Evolutionary conservation across 2,113 vertebrate species (phyloP).

Genomic region (Peromyscus leucopus): DNA sequence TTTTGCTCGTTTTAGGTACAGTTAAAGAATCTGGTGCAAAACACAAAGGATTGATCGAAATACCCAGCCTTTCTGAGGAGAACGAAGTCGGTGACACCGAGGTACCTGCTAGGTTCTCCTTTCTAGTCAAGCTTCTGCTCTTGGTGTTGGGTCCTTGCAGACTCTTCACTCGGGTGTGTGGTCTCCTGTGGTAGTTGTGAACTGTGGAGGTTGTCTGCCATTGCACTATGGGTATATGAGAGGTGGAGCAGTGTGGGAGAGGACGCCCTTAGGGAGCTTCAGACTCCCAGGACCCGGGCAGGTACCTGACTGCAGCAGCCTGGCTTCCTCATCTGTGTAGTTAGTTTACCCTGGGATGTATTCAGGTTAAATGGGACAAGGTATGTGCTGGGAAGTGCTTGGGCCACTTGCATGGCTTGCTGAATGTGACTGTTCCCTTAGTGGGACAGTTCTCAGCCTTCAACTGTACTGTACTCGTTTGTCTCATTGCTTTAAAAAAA

Average conservation of each 20-base stretch:
- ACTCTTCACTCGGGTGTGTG: not conserved
- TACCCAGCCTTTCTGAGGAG: constrained; percentile 89
- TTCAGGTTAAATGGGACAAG: not conserved
- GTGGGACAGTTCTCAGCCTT: not conserved
- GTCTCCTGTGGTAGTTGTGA: not conserved
- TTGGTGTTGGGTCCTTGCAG: not conserved
- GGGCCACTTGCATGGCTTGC: not conserved
- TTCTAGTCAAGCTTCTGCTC: not conserved
- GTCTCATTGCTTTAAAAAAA: not conserved
- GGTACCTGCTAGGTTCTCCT: constrained; percentile 69
- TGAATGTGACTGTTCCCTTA: not conserved
- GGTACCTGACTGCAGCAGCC: not conserved
- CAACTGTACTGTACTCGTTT: not conserved
- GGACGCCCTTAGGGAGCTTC: not conserved
- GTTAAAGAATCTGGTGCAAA: constrained; percentile 87
- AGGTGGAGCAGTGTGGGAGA: not conserved
- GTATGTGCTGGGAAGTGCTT: not conserved
- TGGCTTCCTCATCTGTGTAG: not conserved
- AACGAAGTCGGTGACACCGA: constrained; percentile 88
- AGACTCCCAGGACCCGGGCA: not conserved
- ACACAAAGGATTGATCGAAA: constrained; percentile 87
- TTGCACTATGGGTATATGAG: not conserved
- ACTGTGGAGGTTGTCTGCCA: not conserved
- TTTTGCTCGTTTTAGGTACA: constrained; percentile 87
- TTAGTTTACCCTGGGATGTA: not conserved